phyloP scores from a whole-genome alignment of 2,113 vertebrate species.

The Channa argus region DNA sequence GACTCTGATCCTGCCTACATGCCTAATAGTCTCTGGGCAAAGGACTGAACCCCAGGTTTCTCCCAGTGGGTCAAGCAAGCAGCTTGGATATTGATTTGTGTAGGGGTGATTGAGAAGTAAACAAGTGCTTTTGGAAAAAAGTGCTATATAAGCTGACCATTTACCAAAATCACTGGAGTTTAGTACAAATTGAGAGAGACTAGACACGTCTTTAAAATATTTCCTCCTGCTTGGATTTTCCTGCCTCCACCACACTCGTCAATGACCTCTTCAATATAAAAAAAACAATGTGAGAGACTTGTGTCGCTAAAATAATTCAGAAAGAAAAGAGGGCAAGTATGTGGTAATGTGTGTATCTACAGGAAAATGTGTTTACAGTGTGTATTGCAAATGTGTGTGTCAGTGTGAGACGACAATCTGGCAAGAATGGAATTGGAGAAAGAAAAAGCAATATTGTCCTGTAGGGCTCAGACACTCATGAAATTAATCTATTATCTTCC shows the following conservation, averaged over 20 bases:
- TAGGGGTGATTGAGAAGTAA: too few relatives aligned
- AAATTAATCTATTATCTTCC: slow-evolving; percentile 88
- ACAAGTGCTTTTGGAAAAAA: too few relatives aligned
- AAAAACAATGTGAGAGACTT: slow-evolving; percentile 26
- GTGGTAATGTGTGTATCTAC: slow-evolving; percentile 33
- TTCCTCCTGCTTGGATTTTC: slow-evolving; percentile 14
- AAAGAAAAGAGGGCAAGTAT: slow-evolving; percentile 1
- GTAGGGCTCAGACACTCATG: slow-evolving; percentile 82
- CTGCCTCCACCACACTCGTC: slow-evolving; percentile 23
- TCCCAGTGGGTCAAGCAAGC: too few relatives aligned
- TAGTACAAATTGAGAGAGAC: slow-evolving; percentile 10
- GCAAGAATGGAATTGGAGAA: slow-evolving; percentile 58
- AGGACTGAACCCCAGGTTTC: too few relatives aligned
- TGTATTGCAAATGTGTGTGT: slow-evolving; percentile 58
- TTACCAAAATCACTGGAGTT: too few relatives aligned
- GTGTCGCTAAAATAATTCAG: slow-evolving; percentile 45
- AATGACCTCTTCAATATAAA: slow-evolving; percentile 27
- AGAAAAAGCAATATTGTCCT: slow-evolving; percentile 82
- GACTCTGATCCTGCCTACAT: too few relatives aligned
- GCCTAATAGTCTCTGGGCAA: too few relatives aligned
- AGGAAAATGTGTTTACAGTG: slow-evolving; percentile 50
- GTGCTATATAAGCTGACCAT: too few relatives aligned
- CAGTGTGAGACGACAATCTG: slow-evolving; percentile 65
- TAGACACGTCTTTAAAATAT: slow-evolving; percentile 30
- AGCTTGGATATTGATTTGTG: too few relatives aligned